These are phyloP conservation scores for Neoarius graeffei DNA, from an alignment of 2,113 vertebrate species.

Conservation along the genomic window DNA sequence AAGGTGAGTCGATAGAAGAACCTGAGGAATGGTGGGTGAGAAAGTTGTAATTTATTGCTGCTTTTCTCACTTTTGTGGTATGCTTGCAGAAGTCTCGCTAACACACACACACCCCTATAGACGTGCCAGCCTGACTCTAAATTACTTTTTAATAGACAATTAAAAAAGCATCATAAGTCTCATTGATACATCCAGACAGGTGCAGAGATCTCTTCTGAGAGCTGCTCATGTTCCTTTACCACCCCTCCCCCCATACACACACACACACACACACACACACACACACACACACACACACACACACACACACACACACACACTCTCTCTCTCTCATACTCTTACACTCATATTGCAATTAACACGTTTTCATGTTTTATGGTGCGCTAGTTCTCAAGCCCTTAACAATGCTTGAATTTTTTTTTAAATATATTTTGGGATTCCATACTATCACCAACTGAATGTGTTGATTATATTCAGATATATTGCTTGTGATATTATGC, in stretches of 20 bases:
- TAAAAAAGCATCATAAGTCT: constrained; percentile 76
- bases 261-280: constrained; percentile 25
- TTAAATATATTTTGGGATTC: too few species aligned
- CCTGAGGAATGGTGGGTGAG: background rate
- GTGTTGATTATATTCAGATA: background rate
- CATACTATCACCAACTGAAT: background rate
- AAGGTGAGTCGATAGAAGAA: constrained; percentile 72
- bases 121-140: constrained; percentile 61
- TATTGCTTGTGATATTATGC: background rate
- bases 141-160: constrained; percentile 81
- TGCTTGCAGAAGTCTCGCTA: background rate
- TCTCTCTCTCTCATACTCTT: background rate
- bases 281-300: constrained; percentile 33
- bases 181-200: constrained; percentile 51
- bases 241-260: constrained; percentile 25
- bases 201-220: constrained; percentile 49
- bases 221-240: background rate
- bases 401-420: background rate
- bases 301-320: constrained; percentile 33
- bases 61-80: background rate
- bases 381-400: background rate
- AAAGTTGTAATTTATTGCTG: background rate
- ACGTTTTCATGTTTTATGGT: background rate
- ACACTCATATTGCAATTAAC: background rate
- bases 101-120: background rate